Evolutionary conservation across 1,140 invertebrate genomes (phyloP).

Genomic region (Pogonus chalceus): DNA sequence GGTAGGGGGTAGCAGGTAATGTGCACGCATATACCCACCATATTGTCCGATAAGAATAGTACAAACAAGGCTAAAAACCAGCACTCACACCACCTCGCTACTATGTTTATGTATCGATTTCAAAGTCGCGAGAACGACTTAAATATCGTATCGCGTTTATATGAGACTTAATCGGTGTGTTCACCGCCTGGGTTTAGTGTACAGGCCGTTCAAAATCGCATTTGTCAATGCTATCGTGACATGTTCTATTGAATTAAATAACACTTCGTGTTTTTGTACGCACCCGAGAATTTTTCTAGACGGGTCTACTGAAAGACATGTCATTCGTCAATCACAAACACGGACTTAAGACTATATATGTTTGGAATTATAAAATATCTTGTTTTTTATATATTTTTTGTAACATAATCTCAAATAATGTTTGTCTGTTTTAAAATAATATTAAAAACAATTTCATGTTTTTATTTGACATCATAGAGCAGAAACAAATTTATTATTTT

Average conservation of each 20-base stretch:
- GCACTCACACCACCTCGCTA: background rate
- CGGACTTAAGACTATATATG: slow-evolving; percentile 13
- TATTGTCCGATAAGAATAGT: background rate
- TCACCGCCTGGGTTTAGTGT: background rate
- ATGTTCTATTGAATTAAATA: slow-evolving; percentile 22
- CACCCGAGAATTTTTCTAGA: slow-evolving; percentile 13
- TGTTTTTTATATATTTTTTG: too few species aligned
- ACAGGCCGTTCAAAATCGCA: slow-evolving; percentile 17
- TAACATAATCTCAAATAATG: too few species aligned
- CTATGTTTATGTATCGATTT: background rate
- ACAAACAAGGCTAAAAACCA: background rate
- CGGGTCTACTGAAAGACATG: slow-evolving; percentile 20
- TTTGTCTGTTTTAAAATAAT: too few species aligned
- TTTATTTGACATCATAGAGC: too few species aligned
- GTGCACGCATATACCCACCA: too few species aligned
- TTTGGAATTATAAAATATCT: too few species aligned
- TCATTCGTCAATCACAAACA: slow-evolving; percentile 23
- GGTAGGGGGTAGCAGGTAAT: too few species aligned
- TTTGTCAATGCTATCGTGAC: slow-evolving; percentile 21
- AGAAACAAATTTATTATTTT: too few species aligned
- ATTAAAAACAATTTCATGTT: too few species aligned
- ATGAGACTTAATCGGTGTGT: background rate
- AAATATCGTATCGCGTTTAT: slow-evolving; percentile 6
- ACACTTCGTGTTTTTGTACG: slow-evolving; percentile 18
- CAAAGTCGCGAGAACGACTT: background rate